phyloP scores from a whole-genome alignment of 1,140 invertebrate genomes.

The Dendrolimus kikuchii region DNA sequence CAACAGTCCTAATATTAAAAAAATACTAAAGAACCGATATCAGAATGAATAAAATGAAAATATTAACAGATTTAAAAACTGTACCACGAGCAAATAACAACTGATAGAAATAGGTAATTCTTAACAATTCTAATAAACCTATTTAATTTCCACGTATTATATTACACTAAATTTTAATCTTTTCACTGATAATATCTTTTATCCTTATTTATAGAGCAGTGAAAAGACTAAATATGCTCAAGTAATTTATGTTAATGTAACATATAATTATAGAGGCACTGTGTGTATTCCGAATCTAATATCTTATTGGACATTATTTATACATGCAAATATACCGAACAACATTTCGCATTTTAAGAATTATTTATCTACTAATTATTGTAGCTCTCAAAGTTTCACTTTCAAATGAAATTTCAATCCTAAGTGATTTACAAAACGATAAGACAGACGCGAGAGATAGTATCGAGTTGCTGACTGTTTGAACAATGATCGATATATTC shows the following conservation, averaged over 20 bases:
- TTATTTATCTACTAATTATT: constrained; percentile 29
- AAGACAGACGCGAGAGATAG: constrained; percentile 1
- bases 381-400: constrained; percentile 18
- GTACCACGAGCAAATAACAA: constrained; percentile 38
- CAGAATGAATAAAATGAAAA: constrained; percentile 12
- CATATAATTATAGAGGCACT: constrained; percentile 72
- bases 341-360: constrained; percentile 23
- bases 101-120: constrained; percentile 34
- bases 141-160: constrained; percentile 48
- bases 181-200: constrained; percentile 35
- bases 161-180: constrained; percentile 59
- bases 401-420: not conserved
- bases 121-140: constrained; percentile 61
- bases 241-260: constrained; percentile 74
- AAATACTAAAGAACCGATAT: constrained; percentile 7
- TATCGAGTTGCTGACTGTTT: constrained; percentile 5
- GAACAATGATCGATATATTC: constrained; percentile 35
- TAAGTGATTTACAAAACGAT: not conserved
- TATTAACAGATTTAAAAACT: constrained; percentile 22
- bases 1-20: too few relatives aligned
- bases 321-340: constrained; percentile 35
- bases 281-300: constrained; percentile 66
- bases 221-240: constrained; percentile 67
- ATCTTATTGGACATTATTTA: constrained; percentile 40
- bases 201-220: constrained; percentile 29